phyloP scores from a whole-genome alignment of 2,113 vertebrate species.

The Sciurus niger region DNA sequence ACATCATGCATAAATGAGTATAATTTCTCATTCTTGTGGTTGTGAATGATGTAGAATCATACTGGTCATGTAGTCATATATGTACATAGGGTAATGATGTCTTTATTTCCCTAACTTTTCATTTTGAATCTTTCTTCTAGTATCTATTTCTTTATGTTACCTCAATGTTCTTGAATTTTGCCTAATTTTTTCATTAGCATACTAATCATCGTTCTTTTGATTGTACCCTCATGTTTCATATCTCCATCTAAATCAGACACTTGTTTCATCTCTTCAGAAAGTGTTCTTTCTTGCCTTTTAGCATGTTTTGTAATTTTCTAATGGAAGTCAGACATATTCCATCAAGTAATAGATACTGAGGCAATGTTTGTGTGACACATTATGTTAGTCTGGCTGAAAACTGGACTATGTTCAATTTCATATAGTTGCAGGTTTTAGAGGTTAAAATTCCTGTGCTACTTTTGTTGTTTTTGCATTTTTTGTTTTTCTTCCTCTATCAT shows the following conservation, averaged over 20 bases:
- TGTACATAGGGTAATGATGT: too few relatives aligned
- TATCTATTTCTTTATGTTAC: too few relatives aligned
- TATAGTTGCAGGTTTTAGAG: accelerated
- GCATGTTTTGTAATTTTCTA: neutral
- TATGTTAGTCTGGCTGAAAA: neutral
- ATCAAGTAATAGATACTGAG: neutral
- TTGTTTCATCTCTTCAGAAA: neutral
- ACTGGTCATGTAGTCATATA: too few relatives aligned
- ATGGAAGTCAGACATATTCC: neutral
- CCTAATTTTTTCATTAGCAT: neutral
- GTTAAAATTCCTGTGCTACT: neutral
- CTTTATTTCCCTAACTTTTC: too few relatives aligned
- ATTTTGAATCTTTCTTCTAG: too few relatives aligned
- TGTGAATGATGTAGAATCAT: too few relatives aligned
- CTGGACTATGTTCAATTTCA: neutral
- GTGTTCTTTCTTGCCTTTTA: neutral
- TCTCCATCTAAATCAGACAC: neutral
- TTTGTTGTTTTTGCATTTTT: neutral
- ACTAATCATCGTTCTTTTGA: neutral
- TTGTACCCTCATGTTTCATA: neutral
- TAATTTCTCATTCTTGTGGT: too few relatives aligned
- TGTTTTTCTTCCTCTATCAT: neutral
- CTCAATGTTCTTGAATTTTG: neutral
- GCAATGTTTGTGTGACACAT: neutral
- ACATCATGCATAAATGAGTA: too few relatives aligned